Conservation (phyloP, 2,888 invertebrate species). For the Tetragonula carbonaria region DNA sequence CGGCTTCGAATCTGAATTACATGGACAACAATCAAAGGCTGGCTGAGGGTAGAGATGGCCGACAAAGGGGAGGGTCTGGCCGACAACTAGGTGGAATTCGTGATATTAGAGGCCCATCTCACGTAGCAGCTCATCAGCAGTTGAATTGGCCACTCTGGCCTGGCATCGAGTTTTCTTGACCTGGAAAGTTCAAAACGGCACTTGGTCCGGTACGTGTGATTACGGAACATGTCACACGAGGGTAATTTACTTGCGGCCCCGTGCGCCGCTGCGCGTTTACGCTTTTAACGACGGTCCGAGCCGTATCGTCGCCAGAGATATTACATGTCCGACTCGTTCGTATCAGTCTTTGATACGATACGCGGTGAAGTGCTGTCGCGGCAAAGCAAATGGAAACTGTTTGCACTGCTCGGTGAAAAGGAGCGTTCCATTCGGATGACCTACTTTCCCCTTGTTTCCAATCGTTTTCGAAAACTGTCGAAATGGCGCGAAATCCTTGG, state of each 20-base stretch:
- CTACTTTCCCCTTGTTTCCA: neutral
- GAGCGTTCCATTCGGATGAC: neutral
- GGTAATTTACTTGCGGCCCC: conserved; percentile 49
- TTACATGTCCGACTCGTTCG: neutral
- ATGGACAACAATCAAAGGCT: conserved; percentile 58
- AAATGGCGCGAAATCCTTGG: too few relatives aligned
- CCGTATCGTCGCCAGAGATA: neutral
- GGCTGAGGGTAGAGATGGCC: conserved; percentile 43
- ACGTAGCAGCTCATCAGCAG: conserved; percentile 72
- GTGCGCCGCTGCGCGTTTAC: conserved; percentile 21
- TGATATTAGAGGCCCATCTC: conserved; percentile 72
- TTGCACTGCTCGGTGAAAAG: neutral
- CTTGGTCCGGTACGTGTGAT: conserved; percentile 56
- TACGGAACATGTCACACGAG: conserved; percentile 51
- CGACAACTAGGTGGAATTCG: conserved; percentile 59
- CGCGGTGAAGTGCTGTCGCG: neutral
- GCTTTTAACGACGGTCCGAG: conserved; percentile 18
- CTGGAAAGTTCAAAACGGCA: conserved; percentile 68
- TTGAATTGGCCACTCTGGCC: conserved; percentile 69
- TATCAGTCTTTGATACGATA: neutral
- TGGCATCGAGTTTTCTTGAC: conserved; percentile 73
- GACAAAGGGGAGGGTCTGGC: conserved; percentile 54
- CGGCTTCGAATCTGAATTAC: conserved; percentile 46
- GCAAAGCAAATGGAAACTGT: neutral
- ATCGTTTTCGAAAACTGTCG: neutral